Percentiles rank a stretch among this genome's conserved stretches.
Conservation (phyloP, 23 tunicate species). For the Diplosoma virens region DNA sequence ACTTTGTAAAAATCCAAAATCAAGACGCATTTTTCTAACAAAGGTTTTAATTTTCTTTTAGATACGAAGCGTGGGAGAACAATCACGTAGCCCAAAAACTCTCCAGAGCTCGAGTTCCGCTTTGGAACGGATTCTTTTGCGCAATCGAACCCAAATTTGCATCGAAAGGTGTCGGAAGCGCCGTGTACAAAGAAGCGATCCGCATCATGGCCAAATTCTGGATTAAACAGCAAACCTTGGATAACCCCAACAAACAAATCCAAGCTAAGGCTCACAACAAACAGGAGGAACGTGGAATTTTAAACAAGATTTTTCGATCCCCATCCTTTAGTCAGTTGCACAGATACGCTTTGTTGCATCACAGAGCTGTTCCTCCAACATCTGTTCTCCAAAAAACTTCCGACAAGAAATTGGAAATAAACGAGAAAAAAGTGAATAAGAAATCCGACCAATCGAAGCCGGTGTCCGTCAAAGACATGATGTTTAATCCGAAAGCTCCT, state of each 20-base stretch:
- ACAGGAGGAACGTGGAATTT: neutral
- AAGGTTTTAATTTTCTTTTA: constrained; percentile 2
- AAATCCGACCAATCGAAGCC: neutral
- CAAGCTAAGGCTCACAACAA: neutral
- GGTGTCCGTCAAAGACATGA: constrained; percentile 1
- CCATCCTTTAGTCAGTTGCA: constrained; percentile 14
- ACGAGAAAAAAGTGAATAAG: neutral
- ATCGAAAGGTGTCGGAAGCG: constrained; percentile 66
- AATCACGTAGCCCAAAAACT: constrained; percentile 32
- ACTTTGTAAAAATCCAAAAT: too few species aligned
- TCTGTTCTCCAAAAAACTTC: neutral
- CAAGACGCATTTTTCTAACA: neutral
- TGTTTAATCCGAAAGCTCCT: constrained; percentile 25
- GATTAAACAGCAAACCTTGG: constrained; percentile 24
- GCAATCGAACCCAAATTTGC: constrained; percentile 65
- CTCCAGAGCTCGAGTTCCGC: constrained; percentile 47
- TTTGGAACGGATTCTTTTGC: constrained; percentile 91
- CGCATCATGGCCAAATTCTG: constrained; percentile 56
- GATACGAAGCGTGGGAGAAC: constrained; percentile 95
- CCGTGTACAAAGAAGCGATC: constrained; percentile 69
- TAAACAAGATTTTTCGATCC: constrained; percentile 18
- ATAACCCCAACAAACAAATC: neutral
- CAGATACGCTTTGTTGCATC: constrained; percentile 15
- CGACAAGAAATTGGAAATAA: neutral
- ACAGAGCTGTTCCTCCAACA: constrained; percentile 13